Evolutionary conservation across 2,797 vertebrate genomes (phyloP), one percentile per base, ranked within the genome.

Genomic region (Hyperoplus lanceolatus): DNA sequence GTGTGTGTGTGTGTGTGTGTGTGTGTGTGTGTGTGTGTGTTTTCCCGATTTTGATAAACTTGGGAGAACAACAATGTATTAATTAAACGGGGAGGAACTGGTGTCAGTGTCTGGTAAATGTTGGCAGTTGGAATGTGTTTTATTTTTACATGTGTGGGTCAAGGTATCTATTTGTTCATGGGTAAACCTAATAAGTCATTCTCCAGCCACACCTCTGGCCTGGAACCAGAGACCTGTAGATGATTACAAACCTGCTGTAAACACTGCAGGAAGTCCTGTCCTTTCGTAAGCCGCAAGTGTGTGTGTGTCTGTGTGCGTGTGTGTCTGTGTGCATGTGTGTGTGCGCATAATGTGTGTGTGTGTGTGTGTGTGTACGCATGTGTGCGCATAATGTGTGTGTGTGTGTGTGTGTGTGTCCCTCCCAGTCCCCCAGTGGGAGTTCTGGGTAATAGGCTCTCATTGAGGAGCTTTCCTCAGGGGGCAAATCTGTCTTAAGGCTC

Each of bases 371-470:
- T 63, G 39, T 67, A n/a, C n/a, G n/a, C n/a, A n/a, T 64, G 43
- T 61, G 67, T 18, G 62, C 59, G 64, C 41, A 41, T 56, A 16
- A 60, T 69, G 64, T n/a, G 62, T 58, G 65, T 49, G 45, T 54
- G 21, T 61, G 49, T 49, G 64, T 70, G 64, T 70, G 14, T 41
- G 2, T 29, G 29, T 29, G 29, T 29, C 3, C 3, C 29, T 29
- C 29, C 29, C 29, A 29, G 29, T 29, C 51, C 70, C 82, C 70
- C 87, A 67, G 73, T 80, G 81, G 87, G 86, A 77, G 69, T 64
- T 75, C 66, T 77, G 72, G 49, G 82, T 89, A 88, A 90, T 87
- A 79, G 75, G 77, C 75, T 88, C 87, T 81, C 61, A 72, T 79
- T 75, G 57, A 73, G 39, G 36, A 74, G 60, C 71, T 85, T 70